Conservation (phyloP, 2,113 vertebrate species). For the Melanocharis versteri region DNA sequence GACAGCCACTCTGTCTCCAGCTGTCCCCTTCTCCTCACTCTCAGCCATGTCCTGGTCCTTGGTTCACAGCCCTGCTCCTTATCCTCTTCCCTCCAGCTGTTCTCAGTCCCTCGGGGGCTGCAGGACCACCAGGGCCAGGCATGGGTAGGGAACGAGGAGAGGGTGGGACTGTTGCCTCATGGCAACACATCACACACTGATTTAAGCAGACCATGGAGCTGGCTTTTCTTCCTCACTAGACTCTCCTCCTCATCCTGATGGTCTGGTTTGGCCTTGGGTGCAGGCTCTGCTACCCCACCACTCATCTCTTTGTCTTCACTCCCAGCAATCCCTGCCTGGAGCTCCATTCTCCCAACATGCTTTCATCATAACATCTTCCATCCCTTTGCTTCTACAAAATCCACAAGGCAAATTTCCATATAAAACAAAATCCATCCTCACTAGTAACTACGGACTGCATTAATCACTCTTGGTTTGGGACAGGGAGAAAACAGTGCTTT, state of each 20-base stretch:
- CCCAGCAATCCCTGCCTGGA: neutral
- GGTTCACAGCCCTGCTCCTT: neutral
- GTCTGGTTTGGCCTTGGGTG: neutral
- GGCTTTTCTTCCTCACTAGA: neutral
- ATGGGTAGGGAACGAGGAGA: neutral
- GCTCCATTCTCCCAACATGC: neutral
- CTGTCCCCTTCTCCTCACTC: neutral
- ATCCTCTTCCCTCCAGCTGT: neutral
- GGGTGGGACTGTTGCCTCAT: neutral
- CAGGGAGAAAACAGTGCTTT: neutral
- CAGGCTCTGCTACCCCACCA: neutral
- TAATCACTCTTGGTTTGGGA: neutral
- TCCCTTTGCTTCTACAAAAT: neutral
- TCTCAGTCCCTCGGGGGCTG: accelerated
- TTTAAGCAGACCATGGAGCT: neutral
- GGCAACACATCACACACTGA: neutral
- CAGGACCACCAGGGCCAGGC: neutral
- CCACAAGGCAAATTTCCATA: neutral
- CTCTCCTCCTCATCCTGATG: neutral
- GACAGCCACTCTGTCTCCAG: neutral
- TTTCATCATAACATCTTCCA: neutral
- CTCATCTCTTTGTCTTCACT: neutral
- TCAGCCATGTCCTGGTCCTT: neutral
- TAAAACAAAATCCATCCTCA: neutral
- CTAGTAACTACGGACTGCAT: neutral